Evolutionary conservation across 2,113 vertebrate species (phyloP).

Genomic region (Aythya baeri): DNA sequence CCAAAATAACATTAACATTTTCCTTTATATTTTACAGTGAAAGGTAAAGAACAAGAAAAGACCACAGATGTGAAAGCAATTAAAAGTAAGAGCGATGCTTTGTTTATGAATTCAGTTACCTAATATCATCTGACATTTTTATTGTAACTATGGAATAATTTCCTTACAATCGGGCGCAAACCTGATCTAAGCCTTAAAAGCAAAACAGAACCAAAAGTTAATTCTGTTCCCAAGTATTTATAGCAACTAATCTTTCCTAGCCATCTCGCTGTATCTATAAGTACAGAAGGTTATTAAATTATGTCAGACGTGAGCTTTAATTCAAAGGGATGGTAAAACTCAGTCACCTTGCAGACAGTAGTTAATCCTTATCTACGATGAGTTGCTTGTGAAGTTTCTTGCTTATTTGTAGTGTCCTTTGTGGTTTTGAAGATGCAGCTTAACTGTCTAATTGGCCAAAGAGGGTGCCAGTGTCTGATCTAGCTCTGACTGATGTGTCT

Average conservation of each 20-base stretch:
- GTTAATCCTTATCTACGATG: background rate
- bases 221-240: constrained; percentile 31
- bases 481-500: background rate
- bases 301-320: background rate
- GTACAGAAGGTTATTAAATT: constrained; percentile 21
- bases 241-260: background rate
- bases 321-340: background rate
- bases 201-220: background rate
- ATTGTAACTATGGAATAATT: background rate
- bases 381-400: background rate
- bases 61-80: constrained; percentile 82
- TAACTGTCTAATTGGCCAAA: background rate
- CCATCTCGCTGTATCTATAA: background rate
- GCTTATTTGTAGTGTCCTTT: background rate
- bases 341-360: background rate
- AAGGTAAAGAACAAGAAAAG: constrained; percentile 94
- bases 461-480: background rate
- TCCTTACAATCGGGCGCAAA: background rate
- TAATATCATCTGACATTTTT: background rate
- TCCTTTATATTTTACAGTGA: constrained; percentile 82
- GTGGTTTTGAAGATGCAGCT: background rate
- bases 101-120: background rate
- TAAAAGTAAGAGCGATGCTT: constrained; percentile 83
- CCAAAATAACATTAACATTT: constrained; percentile 14
- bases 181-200: background rate